Conservation (phyloP, 2,888 invertebrate species). For the Endotricha flammealis region DNA sequence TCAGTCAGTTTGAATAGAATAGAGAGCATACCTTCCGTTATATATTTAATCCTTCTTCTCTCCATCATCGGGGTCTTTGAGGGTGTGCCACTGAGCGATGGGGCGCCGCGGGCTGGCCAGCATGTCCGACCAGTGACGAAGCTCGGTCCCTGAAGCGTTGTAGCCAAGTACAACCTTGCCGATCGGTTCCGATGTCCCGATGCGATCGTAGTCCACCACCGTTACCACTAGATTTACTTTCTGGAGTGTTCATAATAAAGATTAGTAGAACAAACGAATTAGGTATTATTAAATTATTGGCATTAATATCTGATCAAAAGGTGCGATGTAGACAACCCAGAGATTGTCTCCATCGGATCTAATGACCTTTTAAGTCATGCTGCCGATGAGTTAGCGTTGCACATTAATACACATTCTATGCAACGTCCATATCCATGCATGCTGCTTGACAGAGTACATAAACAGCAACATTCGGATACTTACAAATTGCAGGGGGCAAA, state of each 20-base stretch:
- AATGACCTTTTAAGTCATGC: slow-evolving; percentile 9
- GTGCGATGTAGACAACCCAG: slow-evolving; percentile 11
- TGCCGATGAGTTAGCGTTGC: background rate
- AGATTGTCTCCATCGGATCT: slow-evolving; percentile 13
- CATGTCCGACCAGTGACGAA: slow-evolving; percentile 99
- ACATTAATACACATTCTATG: background rate
- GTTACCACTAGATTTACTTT: slow-evolving; percentile 99
- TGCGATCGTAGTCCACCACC: slow-evolving; percentile 99
- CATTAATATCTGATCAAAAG: slow-evolving; percentile 15
- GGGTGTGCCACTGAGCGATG: slow-evolving; percentile 99
- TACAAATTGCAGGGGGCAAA: slow-evolving; percentile 8
- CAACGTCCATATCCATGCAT: slow-evolving; percentile 7
- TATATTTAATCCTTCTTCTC: slow-evolving; percentile 87
- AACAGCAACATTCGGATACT: slow-evolving; percentile 8
- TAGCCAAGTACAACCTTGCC: slow-evolving; percentile 98
- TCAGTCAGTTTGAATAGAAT: too few species aligned
- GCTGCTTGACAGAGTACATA: slow-evolving; percentile 6
- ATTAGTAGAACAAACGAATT: slow-evolving; percentile 5
- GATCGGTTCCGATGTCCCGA: slow-evolving; percentile 99
- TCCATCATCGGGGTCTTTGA: slow-evolving; percentile 97
- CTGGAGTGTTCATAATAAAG: slow-evolving; percentile 73
- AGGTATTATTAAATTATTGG: too few species aligned
- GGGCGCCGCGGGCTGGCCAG: slow-evolving; percentile 98
- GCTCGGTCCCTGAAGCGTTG: slow-evolving; percentile 97
- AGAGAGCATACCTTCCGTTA: slow-evolving; percentile 29